Percentiles rank a stretch among this genome's conserved stretches.
Evolutionary conservation across 1,140 invertebrate genomes (phyloP).

Genomic region (Nebria ingens): DNA sequence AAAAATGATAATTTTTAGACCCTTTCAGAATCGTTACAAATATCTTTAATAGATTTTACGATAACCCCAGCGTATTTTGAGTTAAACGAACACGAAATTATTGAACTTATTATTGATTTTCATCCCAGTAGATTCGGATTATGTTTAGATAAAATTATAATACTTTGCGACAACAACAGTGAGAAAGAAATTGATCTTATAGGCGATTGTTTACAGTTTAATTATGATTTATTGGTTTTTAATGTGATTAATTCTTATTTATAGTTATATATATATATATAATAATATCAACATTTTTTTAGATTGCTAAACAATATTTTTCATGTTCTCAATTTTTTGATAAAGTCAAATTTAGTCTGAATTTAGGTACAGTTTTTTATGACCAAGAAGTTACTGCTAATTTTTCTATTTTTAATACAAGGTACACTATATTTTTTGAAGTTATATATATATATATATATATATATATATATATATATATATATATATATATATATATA

Average conservation of each 20-base stretch:
- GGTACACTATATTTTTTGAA: too few relatives aligned
- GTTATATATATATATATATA: too few relatives aligned
- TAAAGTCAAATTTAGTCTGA: too few relatives aligned
- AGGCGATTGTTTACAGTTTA: conserved; percentile 30
- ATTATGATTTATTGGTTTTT: too few relatives aligned
- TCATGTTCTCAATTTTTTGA: too few relatives aligned
- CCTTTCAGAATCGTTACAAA: conserved; percentile 17
- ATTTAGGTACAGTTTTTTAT: conserved; percentile 11
- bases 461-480: too few relatives aligned
- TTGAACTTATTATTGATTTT: conserved; percentile 24
- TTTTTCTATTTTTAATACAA: neutral
- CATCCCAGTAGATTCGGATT: conserved; percentile 24
- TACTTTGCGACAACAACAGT: conserved; percentile 26
- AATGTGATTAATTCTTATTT: too few relatives aligned
- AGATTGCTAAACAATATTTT: too few relatives aligned
- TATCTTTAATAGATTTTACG: conserved; percentile 23
- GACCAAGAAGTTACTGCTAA: neutral
- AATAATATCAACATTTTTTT: too few relatives aligned
- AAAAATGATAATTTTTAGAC: conserved; percentile 19
- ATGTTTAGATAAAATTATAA: conserved; percentile 29
- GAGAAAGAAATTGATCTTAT: conserved; percentile 25
- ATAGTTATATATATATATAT: too few relatives aligned
- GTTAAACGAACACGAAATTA: conserved; percentile 20
- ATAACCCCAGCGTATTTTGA: conserved; percentile 28
- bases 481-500: too few relatives aligned